phyloP scores from a whole-genome alignment of 2,797 vertebrate genomes.

The Loris lydekkerianus region DNA sequence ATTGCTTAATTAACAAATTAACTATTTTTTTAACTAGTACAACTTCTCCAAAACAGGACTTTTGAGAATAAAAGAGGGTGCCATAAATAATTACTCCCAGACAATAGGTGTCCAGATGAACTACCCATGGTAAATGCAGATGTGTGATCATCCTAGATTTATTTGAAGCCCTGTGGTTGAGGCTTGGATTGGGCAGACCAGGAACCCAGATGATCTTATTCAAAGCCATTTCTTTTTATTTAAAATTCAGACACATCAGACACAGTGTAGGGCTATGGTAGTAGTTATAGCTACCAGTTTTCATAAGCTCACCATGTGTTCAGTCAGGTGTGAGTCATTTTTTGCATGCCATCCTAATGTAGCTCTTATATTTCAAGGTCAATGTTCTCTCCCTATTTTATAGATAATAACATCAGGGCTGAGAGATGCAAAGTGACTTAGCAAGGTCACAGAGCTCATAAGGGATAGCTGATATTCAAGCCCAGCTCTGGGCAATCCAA shows the following conservation, averaged over 20 bases:
- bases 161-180: background rate
- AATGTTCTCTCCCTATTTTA: background rate
- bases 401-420: background rate
- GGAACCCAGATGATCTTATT: background rate
- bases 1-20: constrained; percentile 49
- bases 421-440: background rate
- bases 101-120: background rate
- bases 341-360: background rate
- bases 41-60: background rate
- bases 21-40: background rate
- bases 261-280: background rate
- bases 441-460: background rate
- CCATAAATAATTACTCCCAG: constrained; percentile 38
- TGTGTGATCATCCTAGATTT: background rate
- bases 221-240: background rate
- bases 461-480: background rate
- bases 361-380: background rate
- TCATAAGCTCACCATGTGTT: background rate
- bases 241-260: background rate
- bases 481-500: background rate
- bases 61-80: background rate
- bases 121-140: background rate
- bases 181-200: background rate
- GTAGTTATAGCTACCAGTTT: background rate
- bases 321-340: background rate